Evolutionary conservation across 2,113 vertebrate genomes (phyloP), one percentile per base, ranked within the genome.

Genomic region (Pelusios castaneus): DNA sequence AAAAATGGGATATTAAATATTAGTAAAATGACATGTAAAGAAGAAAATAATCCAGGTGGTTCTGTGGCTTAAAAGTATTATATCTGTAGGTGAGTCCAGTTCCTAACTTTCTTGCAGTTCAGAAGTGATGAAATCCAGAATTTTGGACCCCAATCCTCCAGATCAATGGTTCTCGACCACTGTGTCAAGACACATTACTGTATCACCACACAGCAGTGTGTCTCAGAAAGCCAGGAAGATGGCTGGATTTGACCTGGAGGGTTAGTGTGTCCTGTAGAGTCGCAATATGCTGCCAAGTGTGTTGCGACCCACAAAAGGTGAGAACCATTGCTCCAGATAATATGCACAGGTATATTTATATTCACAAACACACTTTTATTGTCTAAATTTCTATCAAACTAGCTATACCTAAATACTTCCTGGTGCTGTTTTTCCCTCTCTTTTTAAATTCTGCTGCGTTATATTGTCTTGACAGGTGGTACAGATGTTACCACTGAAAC

Each of bases 381-480:
- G 13, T 16, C 22, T 24, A 92, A 54, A 27, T 19, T 2, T 78
- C 85, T 5, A 83, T 87, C 51, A 85, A 0, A 4, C 81, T 81
- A 60, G 10, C 12, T 31, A 4, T 21, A 16, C 31, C 49, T 87
- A 73, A 60, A 63, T 8, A 19, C 70, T n/a, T 84, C 45, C 38
- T 41, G 79, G 1, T 0, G 0, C 49, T 38, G 43, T 25, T 43
- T 84, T 90, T 63, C 2, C 84, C 87, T 43, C 38, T 80, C 1
- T 82, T 91, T 55, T 43, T 76, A 49, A 2, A 87, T 91, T 84
- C 67, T 31, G 24, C 10, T 77, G 55, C 29, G 43, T 25, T 10
- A 34, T 70, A n/a, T 45, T 77, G 25, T 22, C 80, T 80, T 49
- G 60, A 70, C 4, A 51, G 43, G 56, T 51, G 29, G 8, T 78